Conservation (phyloP, 92 coral and sea anemone genomes). For the Actinernus sp. region DNA sequence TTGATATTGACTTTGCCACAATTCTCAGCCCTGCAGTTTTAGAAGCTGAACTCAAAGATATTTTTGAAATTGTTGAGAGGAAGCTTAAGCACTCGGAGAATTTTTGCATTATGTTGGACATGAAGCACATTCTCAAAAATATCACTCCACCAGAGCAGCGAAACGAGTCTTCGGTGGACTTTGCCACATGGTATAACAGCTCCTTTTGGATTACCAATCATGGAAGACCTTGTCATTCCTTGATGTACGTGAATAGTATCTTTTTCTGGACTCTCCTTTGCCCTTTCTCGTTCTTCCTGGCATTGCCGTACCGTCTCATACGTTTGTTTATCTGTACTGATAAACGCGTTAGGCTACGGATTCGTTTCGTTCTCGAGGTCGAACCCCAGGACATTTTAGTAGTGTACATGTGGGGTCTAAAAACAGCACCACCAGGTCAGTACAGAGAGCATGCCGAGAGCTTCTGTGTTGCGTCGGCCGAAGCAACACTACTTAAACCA, state of each 20-base stretch:
- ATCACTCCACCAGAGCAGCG: not conserved
- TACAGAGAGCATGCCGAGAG: not conserved
- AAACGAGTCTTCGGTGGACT: not conserved
- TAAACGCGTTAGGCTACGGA: not conserved
- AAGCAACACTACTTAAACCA: not conserved
- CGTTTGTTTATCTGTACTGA: not conserved
- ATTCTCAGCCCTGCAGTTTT: not conserved
- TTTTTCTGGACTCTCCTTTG: not conserved
- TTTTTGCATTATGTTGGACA: not conserved
- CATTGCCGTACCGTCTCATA: not conserved
- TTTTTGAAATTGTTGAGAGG: not conserved
- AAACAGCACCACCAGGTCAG: not conserved
- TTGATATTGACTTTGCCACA: not conserved
- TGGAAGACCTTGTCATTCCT: not conserved
- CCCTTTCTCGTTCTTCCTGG: not conserved
- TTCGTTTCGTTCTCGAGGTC: not conserved
- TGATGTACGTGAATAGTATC: not conserved
- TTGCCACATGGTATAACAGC: not conserved
- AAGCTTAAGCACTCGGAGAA: not conserved
- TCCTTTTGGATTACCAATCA: not conserved
- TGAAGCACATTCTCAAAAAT: not conserved
- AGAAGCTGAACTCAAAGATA: not conserved
- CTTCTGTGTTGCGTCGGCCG: not conserved
- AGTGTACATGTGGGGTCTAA: not conserved
- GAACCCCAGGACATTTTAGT: not conserved